Evolutionary conservation across 2,888 invertebrate genomes (phyloP), one percentile per base, ranked within the genome.

Genomic region (Sinopyrophorus schimmeli): DNA sequence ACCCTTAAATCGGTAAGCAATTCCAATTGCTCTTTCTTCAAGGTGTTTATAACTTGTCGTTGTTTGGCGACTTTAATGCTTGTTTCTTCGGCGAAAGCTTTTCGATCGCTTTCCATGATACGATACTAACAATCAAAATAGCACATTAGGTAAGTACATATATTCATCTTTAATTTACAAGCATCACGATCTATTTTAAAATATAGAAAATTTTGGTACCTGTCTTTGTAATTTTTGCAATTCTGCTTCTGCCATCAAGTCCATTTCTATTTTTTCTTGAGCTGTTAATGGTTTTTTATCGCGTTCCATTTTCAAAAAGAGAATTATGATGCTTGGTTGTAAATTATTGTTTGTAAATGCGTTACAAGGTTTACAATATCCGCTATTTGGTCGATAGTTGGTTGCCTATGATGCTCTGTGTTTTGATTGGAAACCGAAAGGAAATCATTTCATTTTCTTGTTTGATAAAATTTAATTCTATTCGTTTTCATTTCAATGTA

Each of bases 21-120:
- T 58, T 83, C 82, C 5, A 80, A 78, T 52, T 83, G 77, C 58
- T 87, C 87, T 11, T 74, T 71, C 57, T 79, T 79, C 20, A 87
- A 73, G 5, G 77, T 78, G 12, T 73, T 73, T 53, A 87, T 80
- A 56, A 84, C 79, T 62, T 78, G 80, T 59, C 79, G 75, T 67
- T 86, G 84, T 67, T 81, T 81, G 38, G 80, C 75, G 14, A 85
- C 72, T 52, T 84, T 80, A 3, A 83, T 80, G 59, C 82, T 82
- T 14, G 82, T 83, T 64, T 87, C 86, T 63, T 83, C 84, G 40
- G 80, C 79, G 63, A 87, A 89, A 0, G 83, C 79, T 6, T 80
- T 76, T 1, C 88, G 77, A 68, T 90, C 89, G 50, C 86, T 83
- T 69, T 92, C 89, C 88, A 91, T 89, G 59, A 89, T 86, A 10